A percentile compares a stretch with the other conserved stretches of the same genome.
phyloP scores from a whole-genome alignment of 2,888 invertebrate species.

The Melangyna quadrimaculata region DNA sequence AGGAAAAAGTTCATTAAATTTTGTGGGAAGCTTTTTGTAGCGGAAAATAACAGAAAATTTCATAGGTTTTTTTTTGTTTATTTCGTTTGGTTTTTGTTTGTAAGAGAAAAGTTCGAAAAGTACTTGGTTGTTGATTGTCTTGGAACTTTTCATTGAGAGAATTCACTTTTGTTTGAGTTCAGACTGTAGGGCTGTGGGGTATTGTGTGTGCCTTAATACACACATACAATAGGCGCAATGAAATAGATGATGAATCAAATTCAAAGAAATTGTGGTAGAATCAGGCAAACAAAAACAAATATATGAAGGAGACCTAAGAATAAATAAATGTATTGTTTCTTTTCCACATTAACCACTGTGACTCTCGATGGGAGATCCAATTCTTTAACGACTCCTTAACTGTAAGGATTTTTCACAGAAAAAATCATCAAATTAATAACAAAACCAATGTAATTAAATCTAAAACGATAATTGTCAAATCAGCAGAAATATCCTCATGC shows the following conservation, averaged over 20 bases:
- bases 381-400: too few relatives aligned
- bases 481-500: too few relatives aligned
- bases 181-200: not conserved
- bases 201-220: not conserved
- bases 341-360: not conserved
- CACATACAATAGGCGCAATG: not conserved
- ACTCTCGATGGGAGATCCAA: too few relatives aligned
- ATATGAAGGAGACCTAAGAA: not conserved
- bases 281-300: not conserved
- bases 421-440: too few relatives aligned
- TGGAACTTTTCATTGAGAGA: conserved; percentile 41
- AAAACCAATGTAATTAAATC: too few relatives aligned
- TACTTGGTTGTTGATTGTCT: conserved; percentile 42
- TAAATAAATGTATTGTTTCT: not conserved
- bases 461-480: too few relatives aligned
- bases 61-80: not conserved
- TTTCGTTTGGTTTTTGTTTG: not conserved
- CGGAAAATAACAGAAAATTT: conserved; percentile 13
- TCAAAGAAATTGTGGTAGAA: not conserved
- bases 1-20: conserved; percentile 25
- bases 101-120: conserved; percentile 5
- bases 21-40: not conserved
- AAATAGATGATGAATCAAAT: not conserved
- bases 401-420: too few relatives aligned
- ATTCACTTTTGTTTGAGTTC: conserved; percentile 32